Evolutionary conservation across 2,113 vertebrate species (phyloP).

Genomic region (Colistium nudipinnis): DNA sequence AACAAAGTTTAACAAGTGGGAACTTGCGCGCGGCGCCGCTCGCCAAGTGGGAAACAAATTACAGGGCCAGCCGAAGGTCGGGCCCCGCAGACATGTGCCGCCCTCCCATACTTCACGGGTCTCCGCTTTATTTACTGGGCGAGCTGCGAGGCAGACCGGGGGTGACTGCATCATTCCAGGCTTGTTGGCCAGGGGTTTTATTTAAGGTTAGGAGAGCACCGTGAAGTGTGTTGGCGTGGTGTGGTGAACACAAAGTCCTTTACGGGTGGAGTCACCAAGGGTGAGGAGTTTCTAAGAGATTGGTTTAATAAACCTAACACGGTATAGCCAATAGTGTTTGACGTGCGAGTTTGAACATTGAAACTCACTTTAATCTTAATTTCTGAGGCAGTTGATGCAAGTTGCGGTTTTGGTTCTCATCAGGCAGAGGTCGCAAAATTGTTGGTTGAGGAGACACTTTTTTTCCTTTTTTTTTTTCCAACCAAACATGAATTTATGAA

Average conservation of each 20-base stretch:
- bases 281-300: constrained; percentile 18
- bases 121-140: constrained; percentile 57
- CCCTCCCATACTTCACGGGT: constrained; percentile 37
- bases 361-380: not conserved
- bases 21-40: constrained; percentile 35
- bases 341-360: constrained; percentile 9
- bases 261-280: constrained; percentile 14
- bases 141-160: constrained; percentile 24
- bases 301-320: constrained; percentile 19
- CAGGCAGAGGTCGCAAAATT: too few species aligned
- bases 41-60: constrained; percentile 51
- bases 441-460: too few species aligned
- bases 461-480: too few species aligned
- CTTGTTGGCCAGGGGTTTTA: constrained; percentile 39
- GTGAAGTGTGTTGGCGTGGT: constrained; percentile 2
- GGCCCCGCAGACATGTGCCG: constrained; percentile 25
- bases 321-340: not conserved
- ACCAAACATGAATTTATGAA: too few species aligned
- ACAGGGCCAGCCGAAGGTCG: constrained; percentile 40
- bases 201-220: constrained; percentile 34
- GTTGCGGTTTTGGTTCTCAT: too few species aligned
- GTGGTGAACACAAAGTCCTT: constrained; percentile 15
- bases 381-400: too few species aligned
- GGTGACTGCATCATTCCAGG: constrained; percentile 45
- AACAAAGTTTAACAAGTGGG: constrained; percentile 54